Evolutionary conservation across 2,888 invertebrate genomes (phyloP).

Genomic region (Vanessa cardui): DNA sequence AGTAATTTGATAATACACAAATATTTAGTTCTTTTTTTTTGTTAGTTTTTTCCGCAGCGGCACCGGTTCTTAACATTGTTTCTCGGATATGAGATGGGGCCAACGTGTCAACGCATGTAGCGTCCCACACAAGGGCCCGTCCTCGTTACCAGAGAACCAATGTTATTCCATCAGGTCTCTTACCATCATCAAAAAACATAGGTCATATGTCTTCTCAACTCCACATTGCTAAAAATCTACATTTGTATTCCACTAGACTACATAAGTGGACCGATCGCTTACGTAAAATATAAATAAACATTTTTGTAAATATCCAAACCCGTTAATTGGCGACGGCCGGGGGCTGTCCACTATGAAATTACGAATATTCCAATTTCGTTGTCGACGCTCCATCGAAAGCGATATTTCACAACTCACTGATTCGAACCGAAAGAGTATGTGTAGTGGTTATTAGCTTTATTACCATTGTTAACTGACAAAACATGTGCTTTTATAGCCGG

Average conservation of each 20-base stretch:
- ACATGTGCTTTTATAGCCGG: background rate
- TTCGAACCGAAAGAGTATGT: background rate
- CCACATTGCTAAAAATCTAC: no score
- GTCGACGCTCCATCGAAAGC: conserved; percentile 29
- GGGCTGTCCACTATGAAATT: conserved; percentile 46
- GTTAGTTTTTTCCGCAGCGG: no score
- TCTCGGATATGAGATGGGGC: no score
- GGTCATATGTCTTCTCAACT: no score
- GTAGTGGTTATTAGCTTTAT: background rate
- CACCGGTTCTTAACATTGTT: no score
- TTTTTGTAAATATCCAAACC: background rate
- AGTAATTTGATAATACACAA: no score
- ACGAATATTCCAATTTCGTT: conserved; percentile 47
- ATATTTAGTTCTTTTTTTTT: no score
- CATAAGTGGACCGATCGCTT: background rate
- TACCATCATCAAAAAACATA: no score
- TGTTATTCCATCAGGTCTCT: no score
- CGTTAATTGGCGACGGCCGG: conserved; percentile 16
- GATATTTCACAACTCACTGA: conserved; percentile 27
- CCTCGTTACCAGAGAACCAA: no score
- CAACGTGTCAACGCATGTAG: no score
- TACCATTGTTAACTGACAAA: background rate
- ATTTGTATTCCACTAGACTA: background rate
- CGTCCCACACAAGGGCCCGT: no score
- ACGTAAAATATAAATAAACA: background rate